Percentiles rank a stretch among this genome's conserved stretches.
Conservation (phyloP, 1,140 invertebrate genomes). For the Cydia strobilella region DNA sequence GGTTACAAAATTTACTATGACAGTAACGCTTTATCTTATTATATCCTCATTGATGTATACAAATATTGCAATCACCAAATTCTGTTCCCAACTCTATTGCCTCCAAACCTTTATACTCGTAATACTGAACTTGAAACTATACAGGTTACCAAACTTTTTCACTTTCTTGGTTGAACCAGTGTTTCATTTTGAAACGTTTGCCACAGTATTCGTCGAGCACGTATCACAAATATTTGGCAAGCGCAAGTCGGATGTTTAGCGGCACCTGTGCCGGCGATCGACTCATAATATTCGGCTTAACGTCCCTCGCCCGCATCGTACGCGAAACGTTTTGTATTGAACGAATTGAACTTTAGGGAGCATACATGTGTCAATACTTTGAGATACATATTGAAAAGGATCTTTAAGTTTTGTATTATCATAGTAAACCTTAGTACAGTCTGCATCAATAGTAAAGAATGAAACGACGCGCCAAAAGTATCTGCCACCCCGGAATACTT, state of each 20-base stretch:
- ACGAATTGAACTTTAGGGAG: constrained; percentile 59
- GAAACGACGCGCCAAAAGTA: no score
- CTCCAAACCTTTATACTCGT: no score
- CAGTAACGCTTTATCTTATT: no score
- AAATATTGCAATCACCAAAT: no score
- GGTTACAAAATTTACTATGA: no score
- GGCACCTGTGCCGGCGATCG: constrained; percentile 75
- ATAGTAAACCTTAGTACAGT: not conserved
- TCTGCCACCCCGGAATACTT: no score
- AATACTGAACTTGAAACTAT: no score
- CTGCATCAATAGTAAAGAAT: no score
- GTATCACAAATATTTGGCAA: constrained; percentile 61
- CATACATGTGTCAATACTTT: constrained; percentile 42
- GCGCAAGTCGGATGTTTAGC: constrained; percentile 75
- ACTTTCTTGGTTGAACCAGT: no score
- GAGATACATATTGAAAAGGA: constrained; percentile 19
- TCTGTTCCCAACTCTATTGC: no score
- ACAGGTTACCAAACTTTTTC: no score
- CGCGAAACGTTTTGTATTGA: constrained; percentile 64
- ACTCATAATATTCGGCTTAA: constrained; percentile 81
- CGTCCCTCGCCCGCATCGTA: constrained; percentile 50
- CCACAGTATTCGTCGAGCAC: constrained; percentile 45
- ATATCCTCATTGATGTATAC: no score
- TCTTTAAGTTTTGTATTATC: not conserved
- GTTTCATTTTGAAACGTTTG: not conserved